Conservation (phyloP, 2,113 vertebrate species). For the Bettongia penicillata region DNA sequence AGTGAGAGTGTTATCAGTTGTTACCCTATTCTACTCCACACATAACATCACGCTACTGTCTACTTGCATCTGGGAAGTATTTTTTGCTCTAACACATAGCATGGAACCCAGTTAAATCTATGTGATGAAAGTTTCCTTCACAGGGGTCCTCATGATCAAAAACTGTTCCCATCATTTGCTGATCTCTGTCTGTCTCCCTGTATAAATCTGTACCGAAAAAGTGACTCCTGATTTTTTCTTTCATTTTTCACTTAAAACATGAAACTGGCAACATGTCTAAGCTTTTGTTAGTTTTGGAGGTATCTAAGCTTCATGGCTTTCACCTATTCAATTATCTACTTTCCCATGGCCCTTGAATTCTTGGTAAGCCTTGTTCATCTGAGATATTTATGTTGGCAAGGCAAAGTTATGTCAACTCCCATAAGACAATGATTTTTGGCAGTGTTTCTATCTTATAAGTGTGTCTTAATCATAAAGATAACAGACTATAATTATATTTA, state of each 20-base stretch:
- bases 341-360: neutral
- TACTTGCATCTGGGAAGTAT: neutral
- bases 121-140: neutral
- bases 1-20: neutral
- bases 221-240: neutral
- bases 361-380: neutral
- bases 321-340: neutral
- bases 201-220: neutral
- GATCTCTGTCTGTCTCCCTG: neutral
- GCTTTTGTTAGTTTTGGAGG: neutral
- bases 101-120: neutral
- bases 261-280: neutral
- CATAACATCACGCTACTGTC: neutral
- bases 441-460: neutral
- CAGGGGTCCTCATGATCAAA: neutral
- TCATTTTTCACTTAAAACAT: neutral
- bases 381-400: neutral
- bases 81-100: neutral
- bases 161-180: neutral
- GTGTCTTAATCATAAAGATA: neutral
- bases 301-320: neutral
- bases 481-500: conserved; percentile 1
- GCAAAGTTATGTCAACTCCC: neutral
- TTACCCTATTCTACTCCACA: neutral
- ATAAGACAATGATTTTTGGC: conserved; percentile 4